Evolutionary conservation across 2,797 vertebrate species (phyloP), one percentile per base, ranked within the genome.

Genomic region (Cynopterus sphinx): DNA sequence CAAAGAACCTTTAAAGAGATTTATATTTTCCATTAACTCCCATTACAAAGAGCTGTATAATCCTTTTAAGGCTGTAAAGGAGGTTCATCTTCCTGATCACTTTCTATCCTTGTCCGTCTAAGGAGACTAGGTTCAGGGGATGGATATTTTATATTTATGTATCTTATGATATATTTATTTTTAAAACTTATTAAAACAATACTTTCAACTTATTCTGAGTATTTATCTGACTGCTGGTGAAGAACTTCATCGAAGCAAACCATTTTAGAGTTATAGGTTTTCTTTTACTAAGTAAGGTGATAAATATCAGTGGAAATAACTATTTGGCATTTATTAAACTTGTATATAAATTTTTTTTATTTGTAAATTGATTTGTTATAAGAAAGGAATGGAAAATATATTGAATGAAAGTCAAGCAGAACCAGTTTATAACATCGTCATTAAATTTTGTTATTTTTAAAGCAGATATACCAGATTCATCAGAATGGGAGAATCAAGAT

Each of bases 401-500:
- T 84, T 97, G 53, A 96, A 53, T 87, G 91, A 49, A 96, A 95
- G 51, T 95, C 57, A 97, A 87, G 57, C 87, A 96, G 77, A 90
- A 77, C 3, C 6, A 91, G 28, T 71, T 96, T 96, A 90, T 93
- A 92, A 94, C 6, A 31, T 90, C 87, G 55, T 94, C 57, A 87
- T 96, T 95, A 78, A 79, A 85, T 90, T 98, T 94, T 97, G 73
- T 95, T 96, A n/a, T 98, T 98, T 98, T 98, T 90, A 96, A 97
- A 98, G 87, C 98, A 98, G 98, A 98, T 97, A 96, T 99, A 95
- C 94, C 98, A 96, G 98, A 98, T 95, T 98, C 98, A 49, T 98
- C 98, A 75, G 95, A 98, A 36, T 99, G 99, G 98, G 99, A 99
- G 83, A 98, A 97, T 97, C 98, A 97, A 0, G 98, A 98, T 88